phyloP scores from a whole-genome alignment of 2,797 vertebrate species.

The Acanthiza pusilla region DNA sequence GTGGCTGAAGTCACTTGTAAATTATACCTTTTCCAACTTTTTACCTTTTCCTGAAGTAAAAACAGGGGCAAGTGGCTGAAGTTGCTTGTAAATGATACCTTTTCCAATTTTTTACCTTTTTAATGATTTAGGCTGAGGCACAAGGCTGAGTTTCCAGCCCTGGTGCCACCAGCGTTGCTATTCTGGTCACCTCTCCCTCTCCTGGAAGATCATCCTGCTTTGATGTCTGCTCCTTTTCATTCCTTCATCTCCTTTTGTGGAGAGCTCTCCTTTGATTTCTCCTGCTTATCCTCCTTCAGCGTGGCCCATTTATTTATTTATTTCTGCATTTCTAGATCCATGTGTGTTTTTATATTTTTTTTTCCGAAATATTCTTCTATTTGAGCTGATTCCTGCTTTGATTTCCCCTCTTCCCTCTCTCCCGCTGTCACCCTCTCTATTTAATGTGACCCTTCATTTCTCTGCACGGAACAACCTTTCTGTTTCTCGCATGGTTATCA shows the following conservation, averaged over 20 bases:
- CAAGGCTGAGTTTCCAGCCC: background rate
- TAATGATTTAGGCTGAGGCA: background rate
- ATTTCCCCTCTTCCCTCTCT: background rate
- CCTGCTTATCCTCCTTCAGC: background rate
- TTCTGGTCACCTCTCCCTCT: background rate
- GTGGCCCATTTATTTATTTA: background rate
- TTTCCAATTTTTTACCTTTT: no score
- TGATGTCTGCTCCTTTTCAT: constrained; percentile 1
- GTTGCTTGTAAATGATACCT: no score
- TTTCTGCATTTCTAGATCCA: background rate
- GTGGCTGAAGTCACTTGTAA: no score
- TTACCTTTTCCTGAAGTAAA: no score
- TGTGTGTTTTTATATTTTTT: background rate
- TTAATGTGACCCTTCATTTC: background rate
- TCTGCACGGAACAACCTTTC: background rate
- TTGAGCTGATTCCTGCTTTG: background rate
- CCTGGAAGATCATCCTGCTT: background rate
- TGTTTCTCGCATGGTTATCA: background rate
- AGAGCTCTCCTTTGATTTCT: constrained; percentile 7
- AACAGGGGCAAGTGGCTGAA: no score
- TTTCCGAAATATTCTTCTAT: background rate
- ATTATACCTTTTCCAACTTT: no score
- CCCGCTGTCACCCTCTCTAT: background rate
- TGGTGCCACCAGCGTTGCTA: background rate
- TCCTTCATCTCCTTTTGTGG: background rate